Evolutionary conservation across 1,140 invertebrate species (phyloP), one percentile per base, ranked within the genome.

Genomic region (Papilio xuthus): DNA sequence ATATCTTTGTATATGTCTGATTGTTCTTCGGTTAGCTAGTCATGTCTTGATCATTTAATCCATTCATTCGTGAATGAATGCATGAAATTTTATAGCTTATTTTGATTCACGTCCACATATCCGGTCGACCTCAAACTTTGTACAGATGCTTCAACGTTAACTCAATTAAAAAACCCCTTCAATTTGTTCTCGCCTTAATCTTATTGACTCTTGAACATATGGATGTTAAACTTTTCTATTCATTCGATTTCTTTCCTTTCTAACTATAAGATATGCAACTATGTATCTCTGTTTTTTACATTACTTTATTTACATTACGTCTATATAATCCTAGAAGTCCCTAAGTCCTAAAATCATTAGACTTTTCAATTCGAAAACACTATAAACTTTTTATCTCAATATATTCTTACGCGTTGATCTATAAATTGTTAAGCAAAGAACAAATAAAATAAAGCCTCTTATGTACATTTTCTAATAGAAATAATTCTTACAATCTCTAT

Each of bases 51-150:
- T 73, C 71, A 73, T 75, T 75, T 47, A 75, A 75, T 28, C 26
- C 26, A 53, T 63, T 76, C 74, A 76, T 63, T 42, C 50, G 74
- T 63, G 28, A 47, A 60, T 76, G 28, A 76, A 60, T 76, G 50
- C 28, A 76, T 76, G 74, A 60, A 76, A 76, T 76, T 76, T 60
- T 76, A 76, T 76, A 76, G 74, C 74, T 76, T 60, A 76, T 73
- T 76, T 76, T 41, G 50, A 76, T 76, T 56, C 53, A 76, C 53
- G 53, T 76, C 56, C 18, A 76, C 50, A 76, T 60, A 41, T 76
- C 74, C 74, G 74, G 50, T 60, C 74, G 74, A 76, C 53, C 74
- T 42, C 50, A 60, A 76, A 76, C 41, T 76, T 37, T 32, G 53
- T 53, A 60, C 28, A 75, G 71, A 47, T 42, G 72, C 72, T 10